Percentiles rank a stretch among this genome's conserved stretches.
Evolutionary conservation across 2,888 invertebrate genomes (phyloP).

Genomic region (Papilio protenor): DNA sequence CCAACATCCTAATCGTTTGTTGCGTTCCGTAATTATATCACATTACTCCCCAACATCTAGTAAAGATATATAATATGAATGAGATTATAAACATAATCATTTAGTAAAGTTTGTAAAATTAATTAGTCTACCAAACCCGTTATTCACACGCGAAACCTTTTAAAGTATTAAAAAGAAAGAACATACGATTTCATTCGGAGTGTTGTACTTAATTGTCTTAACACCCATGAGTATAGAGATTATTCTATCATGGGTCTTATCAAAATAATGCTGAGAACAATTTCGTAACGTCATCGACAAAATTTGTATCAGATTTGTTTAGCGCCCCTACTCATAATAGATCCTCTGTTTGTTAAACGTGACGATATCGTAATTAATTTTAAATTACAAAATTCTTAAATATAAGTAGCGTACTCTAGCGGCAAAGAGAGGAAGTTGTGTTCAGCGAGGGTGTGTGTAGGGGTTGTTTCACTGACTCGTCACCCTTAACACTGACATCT

Average conservation of each 20-base stretch:
- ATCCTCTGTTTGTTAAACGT: too few relatives aligned
- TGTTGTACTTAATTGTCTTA: neutral
- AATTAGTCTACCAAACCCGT: neutral
- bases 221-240: neutral
- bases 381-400: neutral
- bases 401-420: slow-evolving; percentile 71
- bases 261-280: too few relatives aligned
- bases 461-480: slow-evolving; percentile 49
- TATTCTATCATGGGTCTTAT: neutral
- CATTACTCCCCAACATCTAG: slow-evolving; percentile 29
- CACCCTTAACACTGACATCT: slow-evolving; percentile 69
- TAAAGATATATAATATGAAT: slow-evolving; percentile 11
- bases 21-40: slow-evolving; percentile 43
- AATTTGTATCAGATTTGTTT: too few relatives aligned
- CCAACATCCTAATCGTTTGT: slow-evolving; percentile 39
- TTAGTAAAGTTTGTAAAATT: neutral
- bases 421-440: slow-evolving; percentile 57
- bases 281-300: too few relatives aligned
- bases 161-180: too few relatives aligned
- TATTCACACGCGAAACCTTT: too few relatives aligned
- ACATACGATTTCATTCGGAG: neutral
- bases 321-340: too few relatives aligned
- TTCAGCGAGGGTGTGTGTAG: slow-evolving; percentile 54
- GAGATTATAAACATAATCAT: neutral
- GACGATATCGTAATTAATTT: neutral